Conservation (phyloP, 2,113 vertebrate species). For the Hemibagrus wyckioides region DNA sequence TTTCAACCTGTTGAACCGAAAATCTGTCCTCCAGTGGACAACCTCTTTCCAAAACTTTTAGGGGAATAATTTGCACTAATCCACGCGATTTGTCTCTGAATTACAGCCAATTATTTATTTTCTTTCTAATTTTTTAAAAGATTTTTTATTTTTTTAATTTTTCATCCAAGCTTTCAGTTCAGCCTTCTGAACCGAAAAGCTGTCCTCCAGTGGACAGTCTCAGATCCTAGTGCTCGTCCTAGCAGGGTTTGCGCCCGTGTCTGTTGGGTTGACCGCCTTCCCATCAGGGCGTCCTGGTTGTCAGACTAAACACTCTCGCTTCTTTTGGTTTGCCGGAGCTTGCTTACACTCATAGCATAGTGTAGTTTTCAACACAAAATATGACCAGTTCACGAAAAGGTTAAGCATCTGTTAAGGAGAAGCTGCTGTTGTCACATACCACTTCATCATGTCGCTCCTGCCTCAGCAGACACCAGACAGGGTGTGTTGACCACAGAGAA, state of each 20-base stretch:
- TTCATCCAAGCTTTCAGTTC: too few species aligned
- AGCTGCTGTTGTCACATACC: not conserved
- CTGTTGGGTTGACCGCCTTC: too few species aligned
- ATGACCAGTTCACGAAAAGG: conserved; percentile 14
- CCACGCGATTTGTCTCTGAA: too few species aligned
- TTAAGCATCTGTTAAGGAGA: conserved; percentile 1
- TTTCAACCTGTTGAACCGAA: too few species aligned
- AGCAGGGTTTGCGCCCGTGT: not conserved
- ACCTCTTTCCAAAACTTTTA: not conserved
- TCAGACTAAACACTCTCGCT: not conserved
- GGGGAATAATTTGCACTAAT: too few species aligned
- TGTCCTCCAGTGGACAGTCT: not conserved
- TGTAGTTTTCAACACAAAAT: conserved; percentile 34
- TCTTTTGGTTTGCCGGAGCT: not conserved
- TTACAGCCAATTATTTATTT: too few species aligned
- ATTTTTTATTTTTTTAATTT: too few species aligned
- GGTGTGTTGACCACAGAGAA: not conserved
- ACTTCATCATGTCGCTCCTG: not conserved
- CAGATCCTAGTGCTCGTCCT: not conserved
- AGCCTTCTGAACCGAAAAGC: not conserved
- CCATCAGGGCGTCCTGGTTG: not conserved
- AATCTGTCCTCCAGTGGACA: too few species aligned
- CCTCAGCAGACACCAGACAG: not conserved
- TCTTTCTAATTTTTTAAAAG: too few species aligned
- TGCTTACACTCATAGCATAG: conserved; percentile 7